Base-by-base conservation (phyloP, 2,113 vertebrate genomes). In the Lates calcarifer region DNA sequence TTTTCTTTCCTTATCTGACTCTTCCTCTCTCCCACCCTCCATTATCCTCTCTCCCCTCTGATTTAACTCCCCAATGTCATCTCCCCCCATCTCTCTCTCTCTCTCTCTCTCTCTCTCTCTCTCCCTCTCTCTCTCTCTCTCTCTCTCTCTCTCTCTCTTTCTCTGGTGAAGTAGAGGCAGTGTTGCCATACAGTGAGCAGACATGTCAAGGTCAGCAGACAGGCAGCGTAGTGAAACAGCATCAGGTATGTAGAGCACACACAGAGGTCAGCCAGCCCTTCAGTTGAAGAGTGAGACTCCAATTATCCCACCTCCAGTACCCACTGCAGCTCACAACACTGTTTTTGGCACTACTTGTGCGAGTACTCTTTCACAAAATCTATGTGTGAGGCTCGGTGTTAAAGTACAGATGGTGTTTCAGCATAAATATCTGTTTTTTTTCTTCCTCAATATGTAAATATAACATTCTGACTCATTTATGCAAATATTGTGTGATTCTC, bases 171-270 rank as follows among this genome's bases (percentile, higher is more conserved):
- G 56, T 81, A 49, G 57, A 35, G 11, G 79, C 56, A 37, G 41
- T 49, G 39, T 57, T 69, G 82, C 64, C 49, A 74, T n/a, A n/a
- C n/a, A n/a, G n/a, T n/a, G n/a, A n/a, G n/a, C 66, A 83, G 82
- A 79, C 76, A 37, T 20, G 63, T 81, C 74, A 93, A 93, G 88
- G 91, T 93, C 83, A 88, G 37, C 77, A 76, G 87, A 87, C 76
- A 60, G 72, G 70, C 85, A 79, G 84, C 51, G 3, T 57, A 55
- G 49, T 64, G 29, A 76, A 74, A 74, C 79, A 81, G 67, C 87
- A 71, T 87, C 81, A 85, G 77, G 86, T 90, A 89, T 89, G 86
- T 83, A 37, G 56, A 76, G 39, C 87, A 83, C 80, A 91, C 39
- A 26, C 80, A 78, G 63, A 79, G 89, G 85, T 89, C 85, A 76